phyloP scores from a whole-genome alignment of 2,797 vertebrate species.

The Pseudopleuronectes americanus region DNA sequence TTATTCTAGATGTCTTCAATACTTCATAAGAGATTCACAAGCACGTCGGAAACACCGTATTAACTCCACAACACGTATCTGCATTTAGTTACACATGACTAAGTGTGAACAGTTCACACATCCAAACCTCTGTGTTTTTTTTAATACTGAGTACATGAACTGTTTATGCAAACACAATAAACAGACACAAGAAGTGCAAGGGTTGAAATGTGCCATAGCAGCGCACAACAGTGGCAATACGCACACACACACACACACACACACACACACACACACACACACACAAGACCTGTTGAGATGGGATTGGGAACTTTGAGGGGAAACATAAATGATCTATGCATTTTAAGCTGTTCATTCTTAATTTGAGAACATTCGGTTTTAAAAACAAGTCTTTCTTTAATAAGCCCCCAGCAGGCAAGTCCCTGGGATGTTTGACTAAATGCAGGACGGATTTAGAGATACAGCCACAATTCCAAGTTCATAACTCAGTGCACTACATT shows the following conservation, averaged over 20 bases:
- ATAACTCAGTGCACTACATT: background rate
- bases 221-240: constrained; percentile 9
- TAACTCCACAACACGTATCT: constrained; percentile 51
- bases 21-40: constrained; percentile 45
- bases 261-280: constrained; percentile 31
- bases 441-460: too few species aligned
- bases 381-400: constrained; percentile 6
- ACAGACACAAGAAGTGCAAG: constrained; percentile 30
- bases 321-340: background rate
- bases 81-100: constrained; percentile 61
- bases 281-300: constrained; percentile 15
- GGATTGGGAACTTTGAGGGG: background rate
- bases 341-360: constrained; percentile 7
- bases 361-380: background rate
- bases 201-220: constrained; percentile 43
- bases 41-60: constrained; percentile 51
- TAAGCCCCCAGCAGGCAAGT: background rate
- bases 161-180: constrained; percentile 43
- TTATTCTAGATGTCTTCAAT: constrained; percentile 33
- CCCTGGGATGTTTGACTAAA: too few species aligned
- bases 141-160: constrained; percentile 39
- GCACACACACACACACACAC: constrained; percentile 26
- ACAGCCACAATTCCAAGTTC: background rate
- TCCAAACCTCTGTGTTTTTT: background rate
- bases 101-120: constrained; percentile 33